A percentile compares a stretch with the other conserved stretches of the same genome.
phyloP scores from a whole-genome alignment of 2,888 invertebrate species.

The Trachelus iudaicus region DNA sequence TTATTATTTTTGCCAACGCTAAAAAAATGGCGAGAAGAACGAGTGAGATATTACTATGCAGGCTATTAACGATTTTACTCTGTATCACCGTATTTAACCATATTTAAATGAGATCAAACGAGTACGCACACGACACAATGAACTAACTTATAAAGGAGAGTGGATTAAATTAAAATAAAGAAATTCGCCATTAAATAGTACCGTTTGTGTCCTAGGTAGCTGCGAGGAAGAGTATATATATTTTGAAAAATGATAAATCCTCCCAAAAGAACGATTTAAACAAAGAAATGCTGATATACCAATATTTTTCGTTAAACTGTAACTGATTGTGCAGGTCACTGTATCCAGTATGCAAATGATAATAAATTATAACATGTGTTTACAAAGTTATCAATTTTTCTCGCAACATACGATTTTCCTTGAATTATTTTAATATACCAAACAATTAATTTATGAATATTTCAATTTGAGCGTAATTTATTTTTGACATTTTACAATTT shows the following conservation, averaged over 20 bases:
- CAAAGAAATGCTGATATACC: conserved; percentile 14
- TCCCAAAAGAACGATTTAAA: conserved; percentile 23
- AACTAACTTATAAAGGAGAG: neutral
- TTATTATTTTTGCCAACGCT: neutral
- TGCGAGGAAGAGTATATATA: conserved; percentile 35
- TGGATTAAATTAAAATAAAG: neutral
- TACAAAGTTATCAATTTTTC: conserved; percentile 25
- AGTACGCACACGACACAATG: conserved; percentile 16
- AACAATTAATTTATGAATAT: no score
- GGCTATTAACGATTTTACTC: neutral
- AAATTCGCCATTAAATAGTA: conserved; percentile 6
- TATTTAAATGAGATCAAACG: neutral
- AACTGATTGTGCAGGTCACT: conserved; percentile 47
- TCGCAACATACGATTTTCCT: neutral
- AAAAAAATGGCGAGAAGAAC: neutral
- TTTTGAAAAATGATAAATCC: conserved; percentile 32
- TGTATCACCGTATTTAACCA: neutral
- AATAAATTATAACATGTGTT: conserved; percentile 53
- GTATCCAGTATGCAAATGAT: conserved; percentile 44
- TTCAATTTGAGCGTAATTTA: no score
- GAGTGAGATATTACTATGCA: neutral
- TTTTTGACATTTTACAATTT: no score
- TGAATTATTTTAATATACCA: no score
- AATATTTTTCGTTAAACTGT: conserved; percentile 43
- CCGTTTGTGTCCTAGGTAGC: conserved; percentile 36